Evolutionary conservation across 1,140 invertebrate genomes (phyloP).

Genomic region (Atta colombica): DNA sequence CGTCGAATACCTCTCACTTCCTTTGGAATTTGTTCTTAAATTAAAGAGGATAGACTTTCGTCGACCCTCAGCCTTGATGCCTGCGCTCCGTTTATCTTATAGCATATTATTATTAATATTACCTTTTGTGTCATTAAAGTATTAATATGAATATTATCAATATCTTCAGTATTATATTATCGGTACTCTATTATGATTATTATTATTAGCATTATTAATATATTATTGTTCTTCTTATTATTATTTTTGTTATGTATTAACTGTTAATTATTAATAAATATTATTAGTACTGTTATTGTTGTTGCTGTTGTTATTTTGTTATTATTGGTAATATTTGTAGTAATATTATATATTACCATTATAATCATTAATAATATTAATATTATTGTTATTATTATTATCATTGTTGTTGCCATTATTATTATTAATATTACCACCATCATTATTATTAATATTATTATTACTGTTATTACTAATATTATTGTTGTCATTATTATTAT

Average conservation of each 20-base stretch:
- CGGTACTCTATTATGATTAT: slow-evolving; percentile 60
- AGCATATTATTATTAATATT: slow-evolving; percentile 43
- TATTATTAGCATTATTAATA: slow-evolving; percentile 53
- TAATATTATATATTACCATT: slow-evolving; percentile 55
- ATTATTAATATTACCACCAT: slow-evolving; percentile 25
- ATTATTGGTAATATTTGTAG: slow-evolving; percentile 58
- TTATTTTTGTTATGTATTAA: slow-evolving; percentile 62
- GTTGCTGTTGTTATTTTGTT: slow-evolving; percentile 54
- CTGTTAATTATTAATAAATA: slow-evolving; percentile 53
- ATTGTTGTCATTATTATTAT: slow-evolving; percentile 44
- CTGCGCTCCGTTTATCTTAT: slow-evolving; percentile 39
- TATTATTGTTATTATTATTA: slow-evolving; percentile 62
- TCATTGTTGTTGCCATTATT: slow-evolving; percentile 52
- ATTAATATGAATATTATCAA: slow-evolving; percentile 61
- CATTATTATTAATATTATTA: slow-evolving; percentile 43
- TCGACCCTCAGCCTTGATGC: slow-evolving; percentile 35
- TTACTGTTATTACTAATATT: slow-evolving; percentile 51
- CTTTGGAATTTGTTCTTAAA: slow-evolving; percentile 46
- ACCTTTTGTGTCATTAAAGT: slow-evolving; percentile 41
- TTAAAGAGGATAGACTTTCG: slow-evolving; percentile 65
- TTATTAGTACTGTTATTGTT: slow-evolving; percentile 56
- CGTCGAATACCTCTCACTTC: slow-evolving; percentile 46
- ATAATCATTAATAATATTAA: slow-evolving; percentile 60
- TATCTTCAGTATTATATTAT: slow-evolving; percentile 47
- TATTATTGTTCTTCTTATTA: slow-evolving; percentile 62